Base-by-base conservation (phyloP, 1,140 invertebrate species). In the Chironomus striatipennis region DNA sequence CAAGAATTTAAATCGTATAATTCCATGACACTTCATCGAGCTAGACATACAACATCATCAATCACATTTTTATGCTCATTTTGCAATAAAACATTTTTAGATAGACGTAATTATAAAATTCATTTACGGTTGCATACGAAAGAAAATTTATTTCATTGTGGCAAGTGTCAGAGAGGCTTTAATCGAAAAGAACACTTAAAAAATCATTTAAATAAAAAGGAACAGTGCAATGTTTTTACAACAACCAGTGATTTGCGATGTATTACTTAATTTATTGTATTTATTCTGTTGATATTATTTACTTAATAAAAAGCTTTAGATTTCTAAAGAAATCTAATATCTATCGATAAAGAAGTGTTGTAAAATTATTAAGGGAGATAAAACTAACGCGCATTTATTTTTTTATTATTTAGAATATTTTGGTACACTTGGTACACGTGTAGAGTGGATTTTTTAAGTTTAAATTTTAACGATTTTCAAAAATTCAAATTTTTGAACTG, bases 61-160 rank as follows among this genome's bases (percentile, higher is more conserved):
- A 17, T 7, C 0, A 20, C 65, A 70, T 57, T 57, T 57, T 12
- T 57, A 17, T 70, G 65, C 18, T 20, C 17, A 18, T 9, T 18
- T 7, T 70, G 65, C 65, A 8, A 20, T 20, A 70, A 70, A 70
- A 20, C 18, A 8, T 70, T 70, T 21, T 20, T 70, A 12, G 20
- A 21, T 20, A 70, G 18, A 20, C 65, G 20, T 0, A 70, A 21
- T 21, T 21, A 20, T 70, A 8, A 70, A 20, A 18, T 20, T n/a
- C 65, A 70, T 21, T 18, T 70, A 12, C n/a, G 65, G 7, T 7
- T 70, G 20, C 65, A 70, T 21, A 70, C 17, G 9, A 18, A 17
- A 20, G 65, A 70, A 70, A 21, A 21, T 7, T 70, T 70, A 70
- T 70, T 70, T 21, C 18, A 70, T 7, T 70, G 65, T 70, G 17